Conservation (phyloP, 2,888 invertebrate species). For the Argyra leucocephala region DNA sequence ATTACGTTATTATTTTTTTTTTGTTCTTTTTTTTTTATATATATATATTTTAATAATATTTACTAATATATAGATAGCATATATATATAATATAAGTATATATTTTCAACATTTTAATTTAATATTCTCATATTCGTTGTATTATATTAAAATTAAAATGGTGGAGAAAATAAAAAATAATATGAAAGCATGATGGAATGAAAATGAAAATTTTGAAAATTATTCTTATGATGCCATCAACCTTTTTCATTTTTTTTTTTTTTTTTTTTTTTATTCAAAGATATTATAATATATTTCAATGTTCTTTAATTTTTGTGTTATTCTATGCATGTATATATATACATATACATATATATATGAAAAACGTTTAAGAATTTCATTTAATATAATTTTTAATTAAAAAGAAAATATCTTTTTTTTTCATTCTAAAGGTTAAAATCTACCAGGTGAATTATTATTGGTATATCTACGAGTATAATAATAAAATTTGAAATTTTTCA, state of each 20-base stretch:
- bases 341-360: not conserved
- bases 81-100: not conserved
- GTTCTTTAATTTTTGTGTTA: no score
- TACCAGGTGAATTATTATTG: no score
- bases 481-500: no score
- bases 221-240: not conserved
- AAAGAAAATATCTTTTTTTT: no score
- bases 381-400: no score
- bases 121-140: not conserved
- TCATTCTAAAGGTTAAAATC: no score
- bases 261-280: no score
- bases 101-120: not conserved
- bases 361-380: not conserved
- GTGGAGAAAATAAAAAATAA: no score
- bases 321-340: no score
- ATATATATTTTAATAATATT: no score
- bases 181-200: constrained; percentile 6
- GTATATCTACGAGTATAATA: no score
- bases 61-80: not conserved
- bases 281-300: no score
- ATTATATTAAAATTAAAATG: not conserved
- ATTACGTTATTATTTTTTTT: not conserved
- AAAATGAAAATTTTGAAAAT: not conserved
- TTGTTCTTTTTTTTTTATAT: not conserved
- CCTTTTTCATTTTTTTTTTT: not conserved